phyloP scores from a whole-genome alignment of 1,140 invertebrate genomes.

The Arion vulgaris region DNA sequence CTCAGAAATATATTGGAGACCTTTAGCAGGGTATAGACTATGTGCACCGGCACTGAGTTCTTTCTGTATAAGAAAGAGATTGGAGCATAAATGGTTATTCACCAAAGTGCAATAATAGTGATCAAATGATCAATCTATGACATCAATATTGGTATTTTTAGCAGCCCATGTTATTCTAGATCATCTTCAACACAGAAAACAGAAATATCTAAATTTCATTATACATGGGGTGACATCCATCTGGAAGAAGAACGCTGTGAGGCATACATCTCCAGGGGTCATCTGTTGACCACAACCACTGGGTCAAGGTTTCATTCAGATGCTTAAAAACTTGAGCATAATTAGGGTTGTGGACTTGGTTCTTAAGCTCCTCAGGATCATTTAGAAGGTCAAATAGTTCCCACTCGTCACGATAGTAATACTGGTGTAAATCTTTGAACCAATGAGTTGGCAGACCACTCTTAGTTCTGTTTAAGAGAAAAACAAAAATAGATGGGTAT shows the following conservation, averaged over 20 bases:
- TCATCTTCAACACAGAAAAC: too few species aligned
- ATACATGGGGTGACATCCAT: background rate
- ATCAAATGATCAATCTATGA: too few species aligned
- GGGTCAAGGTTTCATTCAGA: slow-evolving; percentile 76
- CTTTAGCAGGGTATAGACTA: too few species aligned
- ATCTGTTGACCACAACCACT: slow-evolving; percentile 83
- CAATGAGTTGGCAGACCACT: slow-evolving; percentile 79
- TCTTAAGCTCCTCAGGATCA: slow-evolving; percentile 83
- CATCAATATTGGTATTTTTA: too few species aligned
- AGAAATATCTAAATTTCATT: background rate
- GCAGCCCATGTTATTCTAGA: too few species aligned
- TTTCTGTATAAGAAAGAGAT: too few species aligned
- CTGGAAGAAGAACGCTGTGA: slow-evolving; percentile 79
- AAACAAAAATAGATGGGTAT: background rate
- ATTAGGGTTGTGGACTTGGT: slow-evolving; percentile 78
- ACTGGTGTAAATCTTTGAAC: slow-evolving; percentile 84
- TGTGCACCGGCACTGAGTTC: too few species aligned
- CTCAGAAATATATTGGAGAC: too few species aligned
- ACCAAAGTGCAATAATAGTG: too few species aligned
- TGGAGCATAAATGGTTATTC: too few species aligned
- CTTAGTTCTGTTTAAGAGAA: slow-evolving; percentile 75
- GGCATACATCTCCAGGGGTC: slow-evolving; percentile 92
- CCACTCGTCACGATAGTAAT: slow-evolving; percentile 90
- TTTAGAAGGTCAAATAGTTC: slow-evolving; percentile 86
- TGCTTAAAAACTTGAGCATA: slow-evolving; percentile 70